Evolutionary conservation across 2,113 vertebrate species (phyloP).

Genomic region (Cryptotis parvus): DNA sequence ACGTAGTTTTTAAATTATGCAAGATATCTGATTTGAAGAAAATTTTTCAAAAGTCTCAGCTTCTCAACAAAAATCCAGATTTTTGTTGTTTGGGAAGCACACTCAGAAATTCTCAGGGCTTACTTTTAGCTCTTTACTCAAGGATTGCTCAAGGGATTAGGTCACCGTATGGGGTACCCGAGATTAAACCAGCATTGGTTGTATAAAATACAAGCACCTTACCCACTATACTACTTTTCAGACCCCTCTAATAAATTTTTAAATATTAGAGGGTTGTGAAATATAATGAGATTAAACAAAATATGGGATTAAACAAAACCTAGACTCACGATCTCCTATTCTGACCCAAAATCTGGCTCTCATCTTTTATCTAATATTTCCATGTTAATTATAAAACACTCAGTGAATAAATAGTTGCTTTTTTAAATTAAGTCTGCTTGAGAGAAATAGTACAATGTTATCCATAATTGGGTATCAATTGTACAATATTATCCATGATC

Average conservation of each 20-base stretch:
- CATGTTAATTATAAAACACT: conserved; percentile 1
- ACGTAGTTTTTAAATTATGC: neutral
- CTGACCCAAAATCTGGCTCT: neutral
- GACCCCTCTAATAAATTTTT: neutral
- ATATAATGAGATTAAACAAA: conserved; percentile 47
- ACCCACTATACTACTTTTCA: too few species aligned
- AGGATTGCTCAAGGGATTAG: too few species aligned
- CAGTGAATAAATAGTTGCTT: neutral
- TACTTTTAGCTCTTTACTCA: too few species aligned
- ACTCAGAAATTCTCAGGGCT: too few species aligned
- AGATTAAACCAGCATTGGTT: too few species aligned
- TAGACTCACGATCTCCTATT: neutral
- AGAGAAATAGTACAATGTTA: too few species aligned
- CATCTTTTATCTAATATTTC: conserved; percentile 6
- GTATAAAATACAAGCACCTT: too few species aligned
- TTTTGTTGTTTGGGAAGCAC: too few species aligned
- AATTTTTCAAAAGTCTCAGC: neutral
- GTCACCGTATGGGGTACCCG: too few species aligned
- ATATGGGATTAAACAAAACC: conserved; percentile 45
- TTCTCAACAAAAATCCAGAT: neutral
- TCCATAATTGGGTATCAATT: too few species aligned
- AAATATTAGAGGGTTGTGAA: conserved; percentile 7
- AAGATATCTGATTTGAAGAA: neutral
- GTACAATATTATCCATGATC: too few species aligned
- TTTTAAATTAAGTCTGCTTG: too few species aligned